phyloP scores from a whole-genome alignment of 2,888 invertebrate species.

The Monoplex corrugatus region DNA sequence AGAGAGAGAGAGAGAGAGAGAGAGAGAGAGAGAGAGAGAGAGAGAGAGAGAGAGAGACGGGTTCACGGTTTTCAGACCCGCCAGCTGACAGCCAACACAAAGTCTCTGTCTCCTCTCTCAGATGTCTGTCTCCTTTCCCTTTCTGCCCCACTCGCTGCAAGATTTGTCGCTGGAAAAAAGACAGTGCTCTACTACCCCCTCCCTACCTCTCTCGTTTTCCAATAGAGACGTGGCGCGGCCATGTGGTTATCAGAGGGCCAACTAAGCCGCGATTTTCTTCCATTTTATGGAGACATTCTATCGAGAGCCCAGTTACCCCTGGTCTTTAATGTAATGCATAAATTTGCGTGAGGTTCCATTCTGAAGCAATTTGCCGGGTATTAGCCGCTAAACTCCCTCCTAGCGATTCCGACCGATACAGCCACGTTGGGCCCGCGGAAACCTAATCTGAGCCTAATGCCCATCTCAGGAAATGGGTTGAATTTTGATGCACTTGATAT shows the following conservation, averaged over 20 bases:
- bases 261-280: conserved; percentile 50
- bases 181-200: background rate
- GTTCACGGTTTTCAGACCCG: background rate
- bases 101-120: background rate
- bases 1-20: background rate
- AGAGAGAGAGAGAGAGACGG: background rate
- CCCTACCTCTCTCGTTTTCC: conserved; percentile 24
- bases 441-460: conserved; percentile 62
- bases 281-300: conserved; percentile 50
- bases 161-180: background rate
- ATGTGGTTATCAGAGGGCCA: conserved; percentile 50
- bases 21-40: background rate
- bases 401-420: conserved; percentile 57
- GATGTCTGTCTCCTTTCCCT: background rate
- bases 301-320: conserved; percentile 53
- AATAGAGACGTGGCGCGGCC: conserved; percentile 30
- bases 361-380: conserved; percentile 70
- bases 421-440: conserved; percentile 50
- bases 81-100: background rate
- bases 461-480: conserved; percentile 63
- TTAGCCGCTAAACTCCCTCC: conserved; percentile 60
- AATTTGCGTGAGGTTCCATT: conserved; percentile 59
- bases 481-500: conserved; percentile 72
- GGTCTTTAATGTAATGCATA: conserved; percentile 59
- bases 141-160: background rate